A percentile compares a stretch with the other conserved stretches of the same genome.
Evolutionary conservation across 2,797 vertebrate species (phyloP).

Genomic region (Notolabrus celidotus): DNA sequence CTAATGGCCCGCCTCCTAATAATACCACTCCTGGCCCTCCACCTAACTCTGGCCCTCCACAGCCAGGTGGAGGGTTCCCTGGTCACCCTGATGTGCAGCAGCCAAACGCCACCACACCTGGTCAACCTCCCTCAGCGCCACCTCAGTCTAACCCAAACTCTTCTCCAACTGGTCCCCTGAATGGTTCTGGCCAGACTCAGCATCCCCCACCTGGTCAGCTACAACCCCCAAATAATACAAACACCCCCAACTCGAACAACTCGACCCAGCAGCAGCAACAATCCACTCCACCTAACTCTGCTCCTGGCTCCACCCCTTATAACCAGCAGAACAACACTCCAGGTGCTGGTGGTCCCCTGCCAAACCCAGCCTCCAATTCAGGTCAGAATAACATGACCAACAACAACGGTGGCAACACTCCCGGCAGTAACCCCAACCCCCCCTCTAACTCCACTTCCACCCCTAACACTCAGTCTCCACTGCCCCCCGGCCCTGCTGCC

Average conservation of each 20-base stretch:
- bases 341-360: slow-evolving; percentile 80
- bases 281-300: slow-evolving; percentile 90
- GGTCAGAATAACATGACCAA: slow-evolving; percentile 86
- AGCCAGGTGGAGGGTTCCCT: slow-evolving; percentile 85
- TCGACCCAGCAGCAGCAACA: slow-evolving; percentile 85
- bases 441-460: slow-evolving; percentile 87
- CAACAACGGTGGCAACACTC: slow-evolving; percentile 86
- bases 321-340: slow-evolving; percentile 91
- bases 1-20: slow-evolving; percentile 87
- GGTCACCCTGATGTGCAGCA: slow-evolving; percentile 85
- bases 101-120: slow-evolving; percentile 82
- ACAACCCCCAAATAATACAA: slow-evolving; percentile 82
- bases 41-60: slow-evolving; percentile 82
- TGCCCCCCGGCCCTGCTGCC: slow-evolving; percentile 81
- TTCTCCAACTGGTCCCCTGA: slow-evolving; percentile 84
- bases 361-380: slow-evolving; percentile 85
- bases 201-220: slow-evolving; percentile 82
- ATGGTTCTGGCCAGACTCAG: slow-evolving; percentile 84
- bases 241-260: slow-evolving; percentile 82
- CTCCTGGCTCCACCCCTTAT: slow-evolving; percentile 86
- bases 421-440: slow-evolving; percentile 91
- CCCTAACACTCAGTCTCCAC: slow-evolving; percentile 86
- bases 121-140: slow-evolving; percentile 82
- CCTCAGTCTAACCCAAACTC: slow-evolving; percentile 87
- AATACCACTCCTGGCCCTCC: slow-evolving; percentile 81